Conservation (phyloP, 2,888 invertebrate species). For the Cotesia congregata region DNA sequence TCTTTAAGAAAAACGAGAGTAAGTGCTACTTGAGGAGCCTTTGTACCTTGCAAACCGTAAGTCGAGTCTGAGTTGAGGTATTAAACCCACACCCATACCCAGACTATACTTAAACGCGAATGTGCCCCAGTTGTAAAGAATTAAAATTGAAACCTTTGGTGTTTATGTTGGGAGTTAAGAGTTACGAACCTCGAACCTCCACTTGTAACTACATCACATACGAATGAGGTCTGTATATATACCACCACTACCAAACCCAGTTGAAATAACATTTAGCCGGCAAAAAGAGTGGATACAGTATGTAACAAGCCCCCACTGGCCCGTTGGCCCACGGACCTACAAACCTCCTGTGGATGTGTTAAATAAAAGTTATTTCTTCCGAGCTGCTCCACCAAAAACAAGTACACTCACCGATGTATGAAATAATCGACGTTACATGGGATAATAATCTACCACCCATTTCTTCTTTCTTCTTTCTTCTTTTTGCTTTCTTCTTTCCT, state of each 20-base stretch:
- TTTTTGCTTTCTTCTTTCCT: slow-evolving; percentile 4
- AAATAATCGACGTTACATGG: slow-evolving; percentile 39
- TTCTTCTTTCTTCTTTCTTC: not conserved
- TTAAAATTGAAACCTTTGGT: slow-evolving; percentile 49
- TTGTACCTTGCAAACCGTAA: no score
- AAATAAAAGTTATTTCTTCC: slow-evolving; percentile 46
- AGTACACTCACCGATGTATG: slow-evolving; percentile 45
- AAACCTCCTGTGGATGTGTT: slow-evolving; percentile 50
- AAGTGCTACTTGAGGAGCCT: no score
- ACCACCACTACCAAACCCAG: not conserved
- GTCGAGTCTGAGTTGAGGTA: no score
- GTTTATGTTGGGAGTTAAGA: not conserved
- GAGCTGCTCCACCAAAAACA: slow-evolving; percentile 47
- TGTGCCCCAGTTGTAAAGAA: slow-evolving; percentile 49
- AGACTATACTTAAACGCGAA: slow-evolving; percentile 27
- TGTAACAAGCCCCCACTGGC: slow-evolving; percentile 52
- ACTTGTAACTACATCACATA: slow-evolving; percentile 32
- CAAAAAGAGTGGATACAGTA: slow-evolving; percentile 23
- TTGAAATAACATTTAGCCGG: slow-evolving; percentile 21
- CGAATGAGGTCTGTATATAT: slow-evolving; percentile 2
- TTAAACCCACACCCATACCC: no score
- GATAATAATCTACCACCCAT: slow-evolving; percentile 44
- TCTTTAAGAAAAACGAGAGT: no score
- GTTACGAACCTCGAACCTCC: slow-evolving; percentile 26
- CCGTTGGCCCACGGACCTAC: slow-evolving; percentile 64